These are phyloP conservation scores for Sakesphorus luctuosus DNA, from an alignment of 2,113 vertebrate species.

Conservation along the genomic window DNA sequence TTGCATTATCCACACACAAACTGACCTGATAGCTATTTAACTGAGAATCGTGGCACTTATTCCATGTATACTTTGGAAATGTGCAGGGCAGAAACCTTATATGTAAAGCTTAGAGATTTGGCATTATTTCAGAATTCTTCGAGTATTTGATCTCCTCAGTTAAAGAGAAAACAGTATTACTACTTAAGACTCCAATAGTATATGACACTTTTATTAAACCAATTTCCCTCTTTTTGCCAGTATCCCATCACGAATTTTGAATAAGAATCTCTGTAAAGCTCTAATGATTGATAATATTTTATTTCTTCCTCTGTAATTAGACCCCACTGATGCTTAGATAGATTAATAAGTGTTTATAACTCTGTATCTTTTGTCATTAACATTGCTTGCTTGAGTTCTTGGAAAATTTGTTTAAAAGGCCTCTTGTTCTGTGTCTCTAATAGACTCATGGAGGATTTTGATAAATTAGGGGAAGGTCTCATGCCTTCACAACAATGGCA, in stretches of 20 bases:
- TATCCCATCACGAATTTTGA: background rate
- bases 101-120: background rate
- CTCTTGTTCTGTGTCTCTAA: background rate
- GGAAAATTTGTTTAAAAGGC: background rate
- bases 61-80: background rate
- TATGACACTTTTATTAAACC: background rate
- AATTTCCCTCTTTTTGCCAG: background rate
- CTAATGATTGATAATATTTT: background rate
- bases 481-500: background rate
- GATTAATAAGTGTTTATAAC: background rate
- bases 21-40: background rate
- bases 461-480: constrained; percentile 44
- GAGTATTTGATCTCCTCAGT: background rate
- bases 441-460: background rate
- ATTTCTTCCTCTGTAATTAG: background rate
- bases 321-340: background rate
- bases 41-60: background rate
- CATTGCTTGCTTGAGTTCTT: background rate
- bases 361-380: background rate
- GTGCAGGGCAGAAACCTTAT: background rate
- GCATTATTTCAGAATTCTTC: background rate
- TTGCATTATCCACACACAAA: background rate
- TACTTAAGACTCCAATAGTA: background rate
- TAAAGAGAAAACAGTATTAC: background rate
- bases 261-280: background rate